phyloP scores from a whole-genome alignment of 2,797 vertebrate species.

The Eutrigla gurnardus region DNA sequence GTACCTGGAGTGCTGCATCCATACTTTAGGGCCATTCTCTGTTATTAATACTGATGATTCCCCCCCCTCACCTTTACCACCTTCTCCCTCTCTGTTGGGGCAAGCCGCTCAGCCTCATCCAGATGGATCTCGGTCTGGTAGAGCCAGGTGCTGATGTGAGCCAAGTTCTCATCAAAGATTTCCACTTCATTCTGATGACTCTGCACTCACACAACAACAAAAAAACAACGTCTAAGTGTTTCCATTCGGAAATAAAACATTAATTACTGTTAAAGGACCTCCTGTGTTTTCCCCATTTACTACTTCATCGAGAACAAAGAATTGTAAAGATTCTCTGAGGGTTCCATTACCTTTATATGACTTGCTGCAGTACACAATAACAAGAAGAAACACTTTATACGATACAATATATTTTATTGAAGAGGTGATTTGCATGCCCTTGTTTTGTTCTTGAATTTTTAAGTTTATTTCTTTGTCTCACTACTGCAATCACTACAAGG shows the following conservation, averaged over 20 bases:
- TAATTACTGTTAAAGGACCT: neutral
- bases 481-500: neutral
- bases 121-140: conserved; percentile 96
- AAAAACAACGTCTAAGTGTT: conserved; percentile 12
- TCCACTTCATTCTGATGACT: conserved; percentile 96
- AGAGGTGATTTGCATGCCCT: conserved; percentile 12
- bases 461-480: neutral
- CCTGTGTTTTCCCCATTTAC: neutral
- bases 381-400: conserved; percentile 1
- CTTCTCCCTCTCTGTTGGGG: conserved; percentile 87
- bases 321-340: neutral
- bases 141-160: conserved; percentile 99
- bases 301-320: conserved; percentile 16
- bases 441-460: conserved; percentile 12
- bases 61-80: conserved; percentile 87
- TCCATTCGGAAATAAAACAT: conserved; percentile 8
- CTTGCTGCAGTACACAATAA: conserved; percentile 14
- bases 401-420: neutral
- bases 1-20: neutral
- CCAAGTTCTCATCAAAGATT: conserved; percentile 96
- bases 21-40: neutral
- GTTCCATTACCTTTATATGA: neutral
- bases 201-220: conserved; percentile 71
- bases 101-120: conserved; percentile 93
- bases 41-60: neutral